Conservation (phyloP, 2,113 vertebrate genomes). For the Sporophila hypoxantha region DNA sequence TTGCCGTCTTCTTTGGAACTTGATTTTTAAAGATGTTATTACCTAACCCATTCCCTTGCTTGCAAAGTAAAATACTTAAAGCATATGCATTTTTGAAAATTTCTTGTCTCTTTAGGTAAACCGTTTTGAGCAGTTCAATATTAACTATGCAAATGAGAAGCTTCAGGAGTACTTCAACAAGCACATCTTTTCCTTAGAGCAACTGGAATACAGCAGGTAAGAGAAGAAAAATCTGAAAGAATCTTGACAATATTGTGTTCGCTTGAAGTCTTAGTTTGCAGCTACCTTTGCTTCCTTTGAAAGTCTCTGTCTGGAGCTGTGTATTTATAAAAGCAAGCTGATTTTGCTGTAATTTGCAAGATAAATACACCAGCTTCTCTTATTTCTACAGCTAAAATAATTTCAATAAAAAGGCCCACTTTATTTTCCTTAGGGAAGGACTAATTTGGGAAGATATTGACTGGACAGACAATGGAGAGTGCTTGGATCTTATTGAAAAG, state of each 20-base stretch:
- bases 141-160: constrained; percentile 99
- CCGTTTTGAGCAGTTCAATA: constrained; percentile 97
- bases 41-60: not conserved
- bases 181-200: constrained; percentile 97
- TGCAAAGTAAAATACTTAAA: not conserved
- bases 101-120: constrained; percentile 78
- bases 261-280: not conserved
- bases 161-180: constrained; percentile 99
- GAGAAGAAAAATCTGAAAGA: not conserved
- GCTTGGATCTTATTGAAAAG: constrained; percentile 96
- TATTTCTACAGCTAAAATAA: not conserved
- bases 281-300: not conserved
- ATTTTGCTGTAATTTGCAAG: not conserved
- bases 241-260: not conserved
- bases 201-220: constrained; percentile 95
- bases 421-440: constrained; percentile 79
- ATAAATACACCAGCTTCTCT: not conserved
- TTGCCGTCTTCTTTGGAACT: not conserved
- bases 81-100: not conserved
- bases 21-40: not conserved
- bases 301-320: not conserved
- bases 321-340: not conserved
- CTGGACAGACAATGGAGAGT: constrained; percentile 97
- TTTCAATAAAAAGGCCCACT: not conserved
- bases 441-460: constrained; percentile 91